Evolutionary conservation across 2,888 invertebrate genomes (phyloP).

Genomic region (Sericinus montela): DNA sequence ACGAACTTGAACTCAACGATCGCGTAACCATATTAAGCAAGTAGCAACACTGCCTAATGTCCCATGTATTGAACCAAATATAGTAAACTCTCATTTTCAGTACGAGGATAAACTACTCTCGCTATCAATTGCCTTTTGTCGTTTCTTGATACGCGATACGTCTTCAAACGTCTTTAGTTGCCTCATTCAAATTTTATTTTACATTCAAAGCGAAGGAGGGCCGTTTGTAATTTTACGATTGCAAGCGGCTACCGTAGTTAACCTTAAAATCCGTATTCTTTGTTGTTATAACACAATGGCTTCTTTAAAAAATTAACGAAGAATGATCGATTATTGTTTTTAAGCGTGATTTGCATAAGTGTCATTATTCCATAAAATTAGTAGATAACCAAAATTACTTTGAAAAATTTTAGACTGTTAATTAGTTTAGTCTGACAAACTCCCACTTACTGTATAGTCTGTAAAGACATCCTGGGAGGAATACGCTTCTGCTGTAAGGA

Average conservation of each 20-base stretch:
- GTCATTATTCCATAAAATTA: too few species aligned
- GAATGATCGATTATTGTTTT: constrained; percentile 5
- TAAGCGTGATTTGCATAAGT: too few species aligned
- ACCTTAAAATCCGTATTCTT: constrained; percentile 19
- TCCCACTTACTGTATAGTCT: too few species aligned
- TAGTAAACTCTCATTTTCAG: constrained; percentile 21
- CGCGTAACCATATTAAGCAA: constrained; percentile 43
- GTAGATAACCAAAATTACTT: too few species aligned
- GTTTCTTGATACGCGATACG: constrained; percentile 45
- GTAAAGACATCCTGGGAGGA: too few species aligned
- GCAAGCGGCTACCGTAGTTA: constrained; percentile 41
- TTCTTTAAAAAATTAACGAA: constrained; percentile 16
- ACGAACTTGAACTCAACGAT: constrained; percentile 55
- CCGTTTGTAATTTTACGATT: constrained; percentile 40
- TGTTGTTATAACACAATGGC: constrained; percentile 15
- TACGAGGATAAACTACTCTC: constrained; percentile 8
- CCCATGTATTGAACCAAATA: constrained; percentile 15
- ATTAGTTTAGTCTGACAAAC: too few species aligned
- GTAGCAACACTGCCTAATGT: constrained; percentile 24
- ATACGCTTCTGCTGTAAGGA: too few species aligned
- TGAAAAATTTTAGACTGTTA: too few species aligned
- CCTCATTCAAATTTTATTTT: constrained; percentile 11
- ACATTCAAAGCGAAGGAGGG: constrained; percentile 31
- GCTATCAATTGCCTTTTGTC: constrained; percentile 23
- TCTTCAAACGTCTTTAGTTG: constrained; percentile 45